A percentile compares a stretch with the other conserved stretches of the same genome.
phyloP scores from a whole-genome alignment of 2,797 vertebrate genomes.

The Tapera naevia region DNA sequence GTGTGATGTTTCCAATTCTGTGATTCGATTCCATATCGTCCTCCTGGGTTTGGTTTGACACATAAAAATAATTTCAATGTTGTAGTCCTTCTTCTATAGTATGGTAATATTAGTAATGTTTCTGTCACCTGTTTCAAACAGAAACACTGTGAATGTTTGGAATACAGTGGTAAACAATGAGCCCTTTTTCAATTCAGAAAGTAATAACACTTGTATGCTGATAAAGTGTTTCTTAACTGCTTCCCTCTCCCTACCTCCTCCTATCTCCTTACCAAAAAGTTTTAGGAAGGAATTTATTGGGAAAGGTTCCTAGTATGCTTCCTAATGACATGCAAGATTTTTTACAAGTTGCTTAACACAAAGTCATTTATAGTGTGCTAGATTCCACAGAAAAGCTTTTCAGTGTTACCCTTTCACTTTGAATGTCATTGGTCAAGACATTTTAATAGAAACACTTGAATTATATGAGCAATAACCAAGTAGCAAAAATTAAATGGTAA shows the following conservation, averaged over 20 bases:
- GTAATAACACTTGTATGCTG: neutral
- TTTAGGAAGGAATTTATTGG: neutral
- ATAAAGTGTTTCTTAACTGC: neutral
- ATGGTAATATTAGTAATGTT: neutral
- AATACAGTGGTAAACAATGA: neutral
- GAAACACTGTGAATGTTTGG: neutral
- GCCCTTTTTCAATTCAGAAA: neutral
- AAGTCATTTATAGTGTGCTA: neutral
- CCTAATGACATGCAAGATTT: neutral
- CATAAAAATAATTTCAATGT: neutral
- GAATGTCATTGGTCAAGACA: neutral
- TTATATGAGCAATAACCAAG: conserved; percentile 35
- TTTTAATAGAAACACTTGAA: conserved; percentile 41
- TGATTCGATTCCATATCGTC: neutral
- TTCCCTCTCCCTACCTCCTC: neutral
- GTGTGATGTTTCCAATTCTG: neutral
- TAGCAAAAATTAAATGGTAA: neutral
- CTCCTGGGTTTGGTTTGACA: neutral
- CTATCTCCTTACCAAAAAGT: neutral
- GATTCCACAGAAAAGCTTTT: neutral
- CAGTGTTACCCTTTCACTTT: conserved; percentile 8
- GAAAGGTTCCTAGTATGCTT: neutral
- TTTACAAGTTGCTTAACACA: neutral
- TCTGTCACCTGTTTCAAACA: conserved; percentile 1
- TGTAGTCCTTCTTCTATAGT: neutral